Evolutionary conservation across 2,113 vertebrate species (phyloP), one percentile per base, ranked within the genome.

Genomic region (Galeopterus variegatus): DNA sequence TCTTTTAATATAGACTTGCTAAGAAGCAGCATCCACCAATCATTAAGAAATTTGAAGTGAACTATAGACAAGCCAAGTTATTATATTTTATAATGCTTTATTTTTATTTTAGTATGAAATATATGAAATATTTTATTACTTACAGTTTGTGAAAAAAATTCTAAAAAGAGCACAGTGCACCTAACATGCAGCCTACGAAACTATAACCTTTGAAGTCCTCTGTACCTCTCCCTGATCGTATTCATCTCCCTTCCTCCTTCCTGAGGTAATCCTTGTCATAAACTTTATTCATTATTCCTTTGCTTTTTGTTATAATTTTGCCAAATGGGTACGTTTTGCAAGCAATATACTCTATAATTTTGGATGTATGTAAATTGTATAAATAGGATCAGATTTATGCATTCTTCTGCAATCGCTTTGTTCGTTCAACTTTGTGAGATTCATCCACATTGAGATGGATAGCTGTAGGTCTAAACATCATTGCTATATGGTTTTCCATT

Each of bases 81-180:
- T 9, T 75, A 83, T 8, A 65, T 48, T 62, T 70, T 88, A 76
- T 36, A 77, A 56, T 56, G 11, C 6, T 54, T 52, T 62, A 41
- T 92, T 95, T 95, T 24, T 31, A 87, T 64, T 52, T 82, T 48
- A 82, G 50, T 73, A 56, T 65, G 56, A 93, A 80, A 85, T 84
- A 79, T 31, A 33, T 58, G 31, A 91, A 87, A 75, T 8, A 73
- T 90, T 54, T 65, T 70, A 56, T 93, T 90, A 36, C 24, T 79
- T 48, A 87, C 26, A 91, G 91, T 36, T 81, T 67, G 14, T 60
- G 15, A 14, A 85, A 85, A 90, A 72, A 62, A 50, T 67, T 60
- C 62, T 82, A 50, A 88, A 87, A 87, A 45, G 9, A 75, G 2
- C 19, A 60, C 45, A 52, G 4, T 70, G 28, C 45, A 52, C n/a